Base-by-base conservation (phyloP, 2,113 vertebrate species). In the Gulo gulo region DNA sequence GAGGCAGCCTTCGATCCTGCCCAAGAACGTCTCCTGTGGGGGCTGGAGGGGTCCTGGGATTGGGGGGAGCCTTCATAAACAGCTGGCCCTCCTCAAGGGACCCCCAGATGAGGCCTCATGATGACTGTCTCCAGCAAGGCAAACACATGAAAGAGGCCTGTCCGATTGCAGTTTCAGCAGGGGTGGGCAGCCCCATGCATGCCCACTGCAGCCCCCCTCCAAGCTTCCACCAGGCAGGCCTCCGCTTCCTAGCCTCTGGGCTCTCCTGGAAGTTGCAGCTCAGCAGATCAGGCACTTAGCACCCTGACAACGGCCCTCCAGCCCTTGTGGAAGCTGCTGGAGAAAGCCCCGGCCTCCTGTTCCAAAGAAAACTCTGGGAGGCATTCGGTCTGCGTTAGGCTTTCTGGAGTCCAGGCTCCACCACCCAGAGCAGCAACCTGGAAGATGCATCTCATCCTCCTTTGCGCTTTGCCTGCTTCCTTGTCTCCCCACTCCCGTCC, bases 121-220 rank as follows among this genome's bases (percentile, higher is more conserved):
- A 39, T 45, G 39, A 57, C 45, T 12, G 0, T 39, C 20, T 39
- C 7, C 4, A 39, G 47, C 3, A 36, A 8, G 4, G 36, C 39
- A 61, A 80, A 69, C 57, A 29, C 73, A 73, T 2, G 52, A 81
- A 52, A 81, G 31, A 21, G 24, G 31, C 34, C 65, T 23, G 57
- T 78, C 36, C 26, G 9, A 21, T 21, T 34, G 63, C 42, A 55
- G 74, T 31, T 52, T 81, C 74, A 5, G 36, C 59, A 52, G 2
- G 5, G 23, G 47, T 14, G 24, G 69, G 31, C 29, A 8, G 26
- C 7, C 26, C 13, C 14, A 14, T 0, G 0, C 8, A 1, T 4
- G 2, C 10, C n/a, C 50, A 78, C 23, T 45, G 11, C 39, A 65
- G 73, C 15, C 6, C 73, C 63, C 10, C 8, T 36, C 42, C 31